Percentiles rank a stretch among this genome's conserved stretches.
phyloP scores from a whole-genome alignment of 2,888 invertebrate genomes.

The Pyrochroa serraticornis region DNA sequence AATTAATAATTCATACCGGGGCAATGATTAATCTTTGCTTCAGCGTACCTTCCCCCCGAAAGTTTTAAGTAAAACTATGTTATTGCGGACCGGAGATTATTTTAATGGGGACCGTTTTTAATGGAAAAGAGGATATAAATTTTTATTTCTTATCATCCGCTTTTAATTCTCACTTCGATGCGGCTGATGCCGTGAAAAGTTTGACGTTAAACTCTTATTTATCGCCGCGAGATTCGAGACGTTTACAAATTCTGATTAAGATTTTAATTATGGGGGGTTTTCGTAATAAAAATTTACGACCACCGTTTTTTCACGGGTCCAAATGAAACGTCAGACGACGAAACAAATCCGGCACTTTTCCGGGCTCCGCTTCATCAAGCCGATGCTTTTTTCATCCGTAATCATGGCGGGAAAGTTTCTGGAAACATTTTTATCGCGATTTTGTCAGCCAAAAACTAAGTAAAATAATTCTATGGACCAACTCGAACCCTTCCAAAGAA shows the following conservation, averaged over 20 bases:
- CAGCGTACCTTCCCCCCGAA: slow-evolving; percentile 34
- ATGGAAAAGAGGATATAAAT: slow-evolving; percentile 36
- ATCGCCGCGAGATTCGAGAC: slow-evolving; percentile 35
- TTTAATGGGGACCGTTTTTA: slow-evolving; percentile 33
- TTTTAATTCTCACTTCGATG: slow-evolving; percentile 36
- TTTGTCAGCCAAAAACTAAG: slow-evolving; percentile 19
- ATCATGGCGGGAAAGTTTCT: slow-evolving; percentile 7
- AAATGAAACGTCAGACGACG: slow-evolving; percentile 26
- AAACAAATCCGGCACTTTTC: slow-evolving; percentile 23
- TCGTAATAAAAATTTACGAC: slow-evolving; percentile 36
- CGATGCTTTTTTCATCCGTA: slow-evolving; percentile 15
- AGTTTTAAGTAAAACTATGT: slow-evolving; percentile 37
- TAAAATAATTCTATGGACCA: background rate
- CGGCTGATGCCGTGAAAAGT: slow-evolving; percentile 31
- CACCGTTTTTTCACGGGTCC: slow-evolving; percentile 25
- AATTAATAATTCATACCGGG: slow-evolving; percentile 38
- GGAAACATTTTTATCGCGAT: slow-evolving; percentile 18
- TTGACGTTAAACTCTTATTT: slow-evolving; percentile 43
- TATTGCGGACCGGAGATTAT: slow-evolving; percentile 37
- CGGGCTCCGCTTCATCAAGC: slow-evolving; percentile 17
- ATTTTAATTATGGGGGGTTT: slow-evolving; percentile 37
- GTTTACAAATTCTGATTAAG: slow-evolving; percentile 40
- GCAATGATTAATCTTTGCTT: slow-evolving; percentile 32
- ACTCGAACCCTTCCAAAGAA: slow-evolving; percentile 22
- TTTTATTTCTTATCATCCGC: slow-evolving; percentile 39